Base-by-base conservation (phyloP, 2,888 invertebrate genomes). In the Phengaris arion region DNA sequence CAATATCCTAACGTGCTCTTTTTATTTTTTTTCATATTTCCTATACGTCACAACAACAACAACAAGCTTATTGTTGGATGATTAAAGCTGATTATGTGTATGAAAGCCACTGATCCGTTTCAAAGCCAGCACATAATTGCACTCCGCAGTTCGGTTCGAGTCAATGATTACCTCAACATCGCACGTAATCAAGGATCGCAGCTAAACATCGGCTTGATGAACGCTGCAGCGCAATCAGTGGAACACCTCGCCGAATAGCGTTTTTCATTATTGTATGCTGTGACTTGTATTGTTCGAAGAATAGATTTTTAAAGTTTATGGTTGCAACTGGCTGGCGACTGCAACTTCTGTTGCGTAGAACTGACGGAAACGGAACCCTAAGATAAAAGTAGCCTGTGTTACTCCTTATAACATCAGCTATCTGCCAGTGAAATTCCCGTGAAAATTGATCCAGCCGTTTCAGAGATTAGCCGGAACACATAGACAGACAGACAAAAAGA, bases 151-250 rank as follows among this genome's bases (percentile, higher is more conserved):
- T 69, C 55, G 73, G 79, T 74, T 64, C 76, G 72, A 77, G 79
- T 79, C 77, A 77, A 79, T 79, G 78, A 79, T 78, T 79, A 79
- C 78, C 76, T 77, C 54, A 35, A 70, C 69, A 75, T 70, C 75
- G 77, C 77, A 78, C 74, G 76, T 78, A 79, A 79, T 79, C 78
- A 78, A 78, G 76, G 76, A 75, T 75, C 74, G 69, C 52, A 45
- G 69, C 70, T 70, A 69, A 64, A 75, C 75, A 75, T 75, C 59
- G 75, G 75, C 51, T 70, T 57, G 51, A 51, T 70, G 57, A 69
- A 70, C 70, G 57, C 10, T 68, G 35, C 45, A 12, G 35, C 52
- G 69, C 70, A 75, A 75, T 75, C 70, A 75, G n/a, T 48, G 70
- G 48, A 75, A 59, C 70, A 75, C 70, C 75, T 70, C 69, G 55